Evolutionary conservation across 2,113 vertebrate species (phyloP).

Genomic region (Sialia sialis): DNA sequence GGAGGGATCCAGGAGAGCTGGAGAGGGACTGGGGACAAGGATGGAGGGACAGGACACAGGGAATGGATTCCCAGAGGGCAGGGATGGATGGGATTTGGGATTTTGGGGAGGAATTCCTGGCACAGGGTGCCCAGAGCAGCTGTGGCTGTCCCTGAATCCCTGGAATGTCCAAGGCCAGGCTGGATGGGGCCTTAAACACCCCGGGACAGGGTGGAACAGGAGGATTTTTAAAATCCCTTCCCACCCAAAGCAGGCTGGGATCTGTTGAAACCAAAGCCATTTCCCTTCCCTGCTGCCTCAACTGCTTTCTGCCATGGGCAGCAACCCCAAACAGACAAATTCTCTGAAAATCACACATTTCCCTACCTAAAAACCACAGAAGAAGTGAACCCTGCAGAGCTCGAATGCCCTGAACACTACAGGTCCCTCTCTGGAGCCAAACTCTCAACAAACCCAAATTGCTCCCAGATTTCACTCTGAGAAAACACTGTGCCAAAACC

Average conservation of each 20-base stretch:
- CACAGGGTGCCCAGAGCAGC: not conserved
- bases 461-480: not conserved
- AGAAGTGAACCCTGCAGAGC: not conserved
- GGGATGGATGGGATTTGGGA: not conserved
- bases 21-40: not conserved
- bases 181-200: not conserved
- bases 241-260: not conserved
- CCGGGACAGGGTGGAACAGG: accelerated
- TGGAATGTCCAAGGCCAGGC: not conserved
- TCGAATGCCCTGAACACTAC: not conserved
- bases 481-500: not conserved
- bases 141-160: not conserved
- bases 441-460: not conserved
- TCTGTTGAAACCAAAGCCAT: not conserved
- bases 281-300: not conserved
- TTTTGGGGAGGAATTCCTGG: not conserved
- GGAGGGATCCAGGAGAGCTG: not conserved
- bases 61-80: not conserved
- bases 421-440: not conserved
- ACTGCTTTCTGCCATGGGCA: not conserved
- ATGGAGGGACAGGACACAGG: not conserved
- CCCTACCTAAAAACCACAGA: not conserved
- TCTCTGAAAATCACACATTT: not conserved
- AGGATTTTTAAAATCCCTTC: not conserved
- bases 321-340: not conserved